Percentiles rank a stretch among this genome's conserved stretches.
phyloP scores from a whole-genome alignment of 2,888 invertebrate species.

The Tipula helvola region DNA sequence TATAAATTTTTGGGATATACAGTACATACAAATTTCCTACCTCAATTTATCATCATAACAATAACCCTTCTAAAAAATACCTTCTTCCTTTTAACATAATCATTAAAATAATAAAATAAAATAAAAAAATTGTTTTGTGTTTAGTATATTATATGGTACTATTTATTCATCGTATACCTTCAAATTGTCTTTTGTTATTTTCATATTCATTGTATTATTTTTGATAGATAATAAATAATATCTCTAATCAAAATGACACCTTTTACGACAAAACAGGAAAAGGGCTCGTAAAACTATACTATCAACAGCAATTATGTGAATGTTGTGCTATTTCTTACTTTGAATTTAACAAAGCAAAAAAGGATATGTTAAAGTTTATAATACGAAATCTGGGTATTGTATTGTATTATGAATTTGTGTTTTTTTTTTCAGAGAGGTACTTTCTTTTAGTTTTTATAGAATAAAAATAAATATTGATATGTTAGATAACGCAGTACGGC shows the following conservation, averaged over 20 bases:
- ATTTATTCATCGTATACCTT: not conserved
- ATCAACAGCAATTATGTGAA: not conserved
- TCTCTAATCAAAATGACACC: not conserved
- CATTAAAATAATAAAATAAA: not conserved
- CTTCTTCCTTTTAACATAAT: not conserved
- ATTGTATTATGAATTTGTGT: not conserved
- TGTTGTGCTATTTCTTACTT: not conserved
- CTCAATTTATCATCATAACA: not conserved
- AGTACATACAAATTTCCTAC: not conserved
- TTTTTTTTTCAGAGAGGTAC: not conserved
- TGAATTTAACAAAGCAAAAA: not conserved
- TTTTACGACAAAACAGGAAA: not conserved
- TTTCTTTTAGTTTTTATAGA: too few species aligned
- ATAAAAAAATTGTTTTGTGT: not conserved
- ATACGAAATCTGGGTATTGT: not conserved
- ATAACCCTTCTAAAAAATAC: not conserved
- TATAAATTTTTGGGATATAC: not conserved
- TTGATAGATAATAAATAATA: not conserved
- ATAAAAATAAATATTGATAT: too few species aligned
- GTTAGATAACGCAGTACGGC: too few species aligned
- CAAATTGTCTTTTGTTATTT: not conserved
- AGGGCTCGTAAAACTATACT: not conserved
- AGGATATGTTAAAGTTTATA: not conserved
- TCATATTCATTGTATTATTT: not conserved
- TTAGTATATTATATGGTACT: not conserved